phyloP scores from a whole-genome alignment of 2,888 invertebrate genomes.

The Nezara viridula region DNA sequence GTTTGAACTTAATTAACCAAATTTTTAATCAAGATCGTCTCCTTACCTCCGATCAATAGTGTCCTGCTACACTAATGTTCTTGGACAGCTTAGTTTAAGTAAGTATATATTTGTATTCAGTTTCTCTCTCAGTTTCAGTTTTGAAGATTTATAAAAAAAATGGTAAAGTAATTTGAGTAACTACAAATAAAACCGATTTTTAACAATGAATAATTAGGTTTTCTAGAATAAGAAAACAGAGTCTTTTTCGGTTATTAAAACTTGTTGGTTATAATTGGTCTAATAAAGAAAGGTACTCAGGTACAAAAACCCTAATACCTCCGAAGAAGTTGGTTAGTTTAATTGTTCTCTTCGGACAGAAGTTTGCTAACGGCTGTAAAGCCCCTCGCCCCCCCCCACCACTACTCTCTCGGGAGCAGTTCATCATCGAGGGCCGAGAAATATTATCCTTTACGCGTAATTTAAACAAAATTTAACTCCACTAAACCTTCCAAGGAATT shows the following conservation, averaged over 20 bases:
- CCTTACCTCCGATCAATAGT: too few species aligned
- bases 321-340: background rate
- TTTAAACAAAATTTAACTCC: conserved; percentile 26
- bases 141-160: too few species aligned
- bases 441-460: conserved; percentile 1
- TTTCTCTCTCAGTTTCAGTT: too few species aligned
- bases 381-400: too few species aligned
- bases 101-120: too few species aligned
- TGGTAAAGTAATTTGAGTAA: too few species aligned
- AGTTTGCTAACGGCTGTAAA: conserved; percentile 7
- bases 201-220: background rate
- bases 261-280: background rate
- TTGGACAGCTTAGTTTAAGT: too few species aligned
- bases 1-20: too few species aligned
- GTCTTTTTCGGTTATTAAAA: background rate
- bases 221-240: background rate
- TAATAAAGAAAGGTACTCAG: conserved; percentile 12
- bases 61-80: too few species aligned
- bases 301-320: background rate
- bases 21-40: too few species aligned
- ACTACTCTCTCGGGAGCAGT: background rate
- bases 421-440: background rate
- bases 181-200: too few species aligned
- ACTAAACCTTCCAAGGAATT: background rate
- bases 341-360: conserved; percentile 22